phyloP scores from a whole-genome alignment of 2,113 vertebrate genomes.

The Caranx ignobilis region DNA sequence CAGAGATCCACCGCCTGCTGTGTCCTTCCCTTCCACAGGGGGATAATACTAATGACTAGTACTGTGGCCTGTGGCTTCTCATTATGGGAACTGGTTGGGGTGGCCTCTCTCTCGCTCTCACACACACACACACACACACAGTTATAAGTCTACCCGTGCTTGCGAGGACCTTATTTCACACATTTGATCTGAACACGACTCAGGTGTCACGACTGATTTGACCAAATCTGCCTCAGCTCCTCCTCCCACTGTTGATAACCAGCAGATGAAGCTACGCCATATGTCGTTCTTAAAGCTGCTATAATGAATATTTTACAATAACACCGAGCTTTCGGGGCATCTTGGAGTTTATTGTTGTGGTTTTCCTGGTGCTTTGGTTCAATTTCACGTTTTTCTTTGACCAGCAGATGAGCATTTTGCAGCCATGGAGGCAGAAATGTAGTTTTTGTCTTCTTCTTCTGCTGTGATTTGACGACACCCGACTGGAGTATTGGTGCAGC shows the following conservation, averaged over 20 bases:
- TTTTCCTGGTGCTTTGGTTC: too few relatives aligned
- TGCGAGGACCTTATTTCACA: background rate
- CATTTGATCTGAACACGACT: background rate
- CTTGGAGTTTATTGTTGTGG: background rate
- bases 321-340: background rate
- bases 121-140: slow-evolving; percentile 11
- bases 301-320: background rate
- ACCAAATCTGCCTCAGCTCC: background rate
- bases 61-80: slow-evolving; percentile 66
- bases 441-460: too few relatives aligned
- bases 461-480: too few relatives aligned
- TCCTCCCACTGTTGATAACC: too few relatives aligned
- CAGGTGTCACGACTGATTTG: background rate
- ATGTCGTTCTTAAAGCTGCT: background rate
- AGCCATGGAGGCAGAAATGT: too few relatives aligned
- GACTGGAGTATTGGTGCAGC: too few relatives aligned
- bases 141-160: background rate
- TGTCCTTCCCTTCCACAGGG: slow-evolving; percentile 48
- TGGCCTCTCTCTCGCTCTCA: background rate
- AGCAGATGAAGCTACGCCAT: background rate
- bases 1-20: slow-evolving; percentile 47
- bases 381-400: too few relatives aligned
- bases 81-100: slow-evolving; percentile 46
- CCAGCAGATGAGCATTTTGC: too few relatives aligned
- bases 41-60: slow-evolving; percentile 68